Conservation (phyloP, 2,113 vertebrate genomes). For the Esox niger region DNA sequence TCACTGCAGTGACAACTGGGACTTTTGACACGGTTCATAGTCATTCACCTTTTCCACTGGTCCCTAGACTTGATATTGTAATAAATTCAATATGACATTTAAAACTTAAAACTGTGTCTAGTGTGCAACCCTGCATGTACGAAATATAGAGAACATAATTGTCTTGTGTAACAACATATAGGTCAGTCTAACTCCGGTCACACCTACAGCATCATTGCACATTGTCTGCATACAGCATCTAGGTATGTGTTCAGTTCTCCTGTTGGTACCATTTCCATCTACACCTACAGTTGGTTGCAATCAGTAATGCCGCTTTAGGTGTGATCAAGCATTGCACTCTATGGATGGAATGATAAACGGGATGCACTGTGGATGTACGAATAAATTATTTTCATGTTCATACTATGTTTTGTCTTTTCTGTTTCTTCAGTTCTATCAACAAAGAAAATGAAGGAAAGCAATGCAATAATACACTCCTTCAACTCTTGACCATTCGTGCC, state of each 20-base stretch:
- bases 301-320: too few species aligned
- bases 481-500: too few species aligned
- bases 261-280: too few species aligned
- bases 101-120: conserved; percentile 32
- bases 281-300: too few species aligned
- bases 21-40: not conserved
- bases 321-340: too few species aligned
- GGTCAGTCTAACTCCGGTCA: conserved; percentile 60
- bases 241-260: too few species aligned
- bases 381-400: conserved; percentile 42
- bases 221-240: too few species aligned
- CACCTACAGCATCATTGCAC: too few species aligned
- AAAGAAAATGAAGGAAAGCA: too few species aligned
- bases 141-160: conserved; percentile 28
- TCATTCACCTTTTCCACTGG: not conserved
- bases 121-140: too few species aligned
- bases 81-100: conserved; percentile 25
- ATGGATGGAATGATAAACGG: conserved; percentile 61
- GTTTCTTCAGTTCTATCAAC: not conserved
- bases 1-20: not conserved
- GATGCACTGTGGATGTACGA: conserved; percentile 74
- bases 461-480: too few species aligned
- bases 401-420: not conserved
- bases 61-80: conserved; percentile 15
- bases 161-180: conserved; percentile 45